A percentile compares a stretch with the other conserved stretches of the same genome.
Conservation (phyloP, 2,113 vertebrate genomes). For the Pangasianodon hypophthalmus region DNA sequence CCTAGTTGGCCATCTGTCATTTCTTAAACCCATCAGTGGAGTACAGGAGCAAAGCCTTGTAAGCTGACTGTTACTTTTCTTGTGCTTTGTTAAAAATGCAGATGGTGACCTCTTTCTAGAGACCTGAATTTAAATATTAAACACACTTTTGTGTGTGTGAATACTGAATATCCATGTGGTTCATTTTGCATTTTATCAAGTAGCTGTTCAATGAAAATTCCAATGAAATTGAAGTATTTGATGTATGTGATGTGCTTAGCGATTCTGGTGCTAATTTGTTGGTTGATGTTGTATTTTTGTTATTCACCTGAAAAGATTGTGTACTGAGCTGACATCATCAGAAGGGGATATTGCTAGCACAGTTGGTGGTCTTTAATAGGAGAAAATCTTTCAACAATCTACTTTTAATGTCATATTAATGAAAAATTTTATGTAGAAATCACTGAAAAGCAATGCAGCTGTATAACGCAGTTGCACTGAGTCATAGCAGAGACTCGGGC, state of each 20-base stretch:
- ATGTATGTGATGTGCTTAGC: neutral
- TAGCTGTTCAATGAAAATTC: neutral
- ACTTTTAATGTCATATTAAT: neutral
- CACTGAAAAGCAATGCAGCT: neutral
- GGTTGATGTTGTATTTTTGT: neutral
- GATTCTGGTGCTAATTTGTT: neutral
- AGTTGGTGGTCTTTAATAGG: neutral
- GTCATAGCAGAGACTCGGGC: neutral
- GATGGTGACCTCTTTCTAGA: neutral
- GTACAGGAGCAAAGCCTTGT: conserved; percentile 19
- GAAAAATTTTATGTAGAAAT: neutral
- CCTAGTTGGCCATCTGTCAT: neutral
- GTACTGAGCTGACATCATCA: no score
- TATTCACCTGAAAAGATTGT: neutral
- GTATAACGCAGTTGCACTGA: neutral
- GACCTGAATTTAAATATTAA: neutral
- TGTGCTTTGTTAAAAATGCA: neutral
- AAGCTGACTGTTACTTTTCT: neutral
- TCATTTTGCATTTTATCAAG: neutral
- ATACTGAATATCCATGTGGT: conserved; percentile 28
- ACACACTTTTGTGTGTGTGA: neutral
- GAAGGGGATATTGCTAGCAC: neutral
- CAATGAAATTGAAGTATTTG: neutral
- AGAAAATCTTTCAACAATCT: neutral
- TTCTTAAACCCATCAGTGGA: neutral